Conservation (phyloP, 2,113 vertebrate species). For the Cyphomyrus discorhynchus region DNA sequence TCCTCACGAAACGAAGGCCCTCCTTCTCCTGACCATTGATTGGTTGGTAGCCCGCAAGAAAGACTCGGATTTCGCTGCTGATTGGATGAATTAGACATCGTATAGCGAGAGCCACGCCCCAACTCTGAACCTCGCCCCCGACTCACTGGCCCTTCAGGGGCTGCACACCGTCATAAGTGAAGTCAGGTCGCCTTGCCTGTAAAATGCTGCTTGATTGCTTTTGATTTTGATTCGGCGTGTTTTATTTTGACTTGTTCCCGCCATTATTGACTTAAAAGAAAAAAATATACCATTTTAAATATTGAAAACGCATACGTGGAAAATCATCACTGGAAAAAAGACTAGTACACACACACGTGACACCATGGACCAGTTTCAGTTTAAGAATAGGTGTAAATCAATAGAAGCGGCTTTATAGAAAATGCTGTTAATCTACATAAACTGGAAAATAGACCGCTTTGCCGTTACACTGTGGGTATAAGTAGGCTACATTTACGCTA, state of each 20-base stretch:
- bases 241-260: background rate
- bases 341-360: background rate
- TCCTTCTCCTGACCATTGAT: conserved; percentile 16
- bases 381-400: background rate
- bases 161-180: background rate
- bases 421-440: background rate
- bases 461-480: background rate
- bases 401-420: background rate
- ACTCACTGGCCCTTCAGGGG: background rate
- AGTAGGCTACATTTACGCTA: background rate
- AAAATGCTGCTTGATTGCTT: background rate
- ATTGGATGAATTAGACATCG: conserved; percentile 27
- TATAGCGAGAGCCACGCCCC: conserved; percentile 3
- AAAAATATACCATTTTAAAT: background rate
- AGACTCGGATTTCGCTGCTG: background rate
- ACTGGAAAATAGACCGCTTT: background rate
- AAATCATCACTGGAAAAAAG: background rate
- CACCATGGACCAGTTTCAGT: background rate
- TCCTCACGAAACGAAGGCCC: conserved; percentile 22
- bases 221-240: background rate
- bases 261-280: background rate
- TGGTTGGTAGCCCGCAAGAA: conserved; percentile 11
- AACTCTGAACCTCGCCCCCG: background rate
- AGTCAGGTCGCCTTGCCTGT: background rate
- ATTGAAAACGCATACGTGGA: background rate